A percentile compares a stretch with the other conserved stretches of the same genome.
phyloP scores from a whole-genome alignment of 2,888 invertebrate species.

The Phragmatobia fuliginosa region DNA sequence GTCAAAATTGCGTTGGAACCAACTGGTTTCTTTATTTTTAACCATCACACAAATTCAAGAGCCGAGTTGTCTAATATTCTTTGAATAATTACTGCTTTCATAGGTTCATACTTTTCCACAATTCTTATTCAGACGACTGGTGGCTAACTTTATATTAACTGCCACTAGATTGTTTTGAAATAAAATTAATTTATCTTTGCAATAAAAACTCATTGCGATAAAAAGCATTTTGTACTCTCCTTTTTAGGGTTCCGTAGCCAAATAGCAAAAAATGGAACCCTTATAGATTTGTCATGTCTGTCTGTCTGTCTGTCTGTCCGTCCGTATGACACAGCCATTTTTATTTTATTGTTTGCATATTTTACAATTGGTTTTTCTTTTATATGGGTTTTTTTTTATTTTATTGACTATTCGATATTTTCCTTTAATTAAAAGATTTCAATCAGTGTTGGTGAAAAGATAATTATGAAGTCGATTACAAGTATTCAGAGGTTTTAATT shows the following conservation, averaged over 20 bases:
- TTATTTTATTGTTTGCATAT: background rate
- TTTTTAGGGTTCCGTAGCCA: too few species aligned
- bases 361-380: background rate
- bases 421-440: too few species aligned
- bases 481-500: too few species aligned
- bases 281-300: too few species aligned
- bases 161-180: background rate
- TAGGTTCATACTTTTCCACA: background rate
- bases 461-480: too few species aligned
- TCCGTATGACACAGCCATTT: too few species aligned
- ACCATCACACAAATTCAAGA: background rate
- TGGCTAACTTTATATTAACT: background rate
- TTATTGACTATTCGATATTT: background rate
- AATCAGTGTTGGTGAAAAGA: too few species aligned
- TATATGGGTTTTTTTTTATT: background rate
- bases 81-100: background rate
- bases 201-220: background rate
- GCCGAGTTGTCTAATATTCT: background rate
- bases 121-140: background rate
- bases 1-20: constrained; percentile 22
- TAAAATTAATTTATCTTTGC: background rate
- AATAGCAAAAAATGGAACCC: too few species aligned
- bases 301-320: too few species aligned
- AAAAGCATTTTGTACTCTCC: background rate
- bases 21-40: background rate